These are phyloP conservation scores for Drosophila jambulina DNA, from an alignment of 1,140 invertebrate species.

Conservation along the genomic window DNA sequence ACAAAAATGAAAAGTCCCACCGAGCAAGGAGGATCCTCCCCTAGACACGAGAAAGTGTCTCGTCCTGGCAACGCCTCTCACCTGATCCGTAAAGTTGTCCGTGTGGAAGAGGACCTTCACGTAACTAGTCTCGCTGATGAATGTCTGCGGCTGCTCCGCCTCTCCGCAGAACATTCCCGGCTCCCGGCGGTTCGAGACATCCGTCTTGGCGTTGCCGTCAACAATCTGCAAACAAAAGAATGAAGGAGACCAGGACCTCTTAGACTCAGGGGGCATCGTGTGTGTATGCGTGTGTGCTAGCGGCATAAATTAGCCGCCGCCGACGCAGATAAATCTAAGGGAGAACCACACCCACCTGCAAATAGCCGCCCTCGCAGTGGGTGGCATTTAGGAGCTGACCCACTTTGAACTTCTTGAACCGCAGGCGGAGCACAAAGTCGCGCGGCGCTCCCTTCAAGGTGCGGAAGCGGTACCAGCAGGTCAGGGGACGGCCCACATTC, in stretches of 20 bases:
- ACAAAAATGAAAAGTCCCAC: slow-evolving; percentile 45
- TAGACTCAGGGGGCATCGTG: slow-evolving; percentile 41
- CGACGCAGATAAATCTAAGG: slow-evolving; percentile 64
- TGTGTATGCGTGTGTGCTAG: slow-evolving; percentile 59
- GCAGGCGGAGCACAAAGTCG: slow-evolving; percentile 94
- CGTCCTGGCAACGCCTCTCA: slow-evolving; percentile 86
- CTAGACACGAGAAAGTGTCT: slow-evolving; percentile 14
- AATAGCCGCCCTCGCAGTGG: slow-evolving; percentile 92
- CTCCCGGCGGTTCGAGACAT: slow-evolving; percentile 93
- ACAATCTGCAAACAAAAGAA: slow-evolving; percentile 88
- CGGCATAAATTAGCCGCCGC: slow-evolving; percentile 72
- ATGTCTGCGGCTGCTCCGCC: slow-evolving; percentile 96
- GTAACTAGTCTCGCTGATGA: slow-evolving; percentile 96
- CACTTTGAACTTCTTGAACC: slow-evolving; percentile 97
- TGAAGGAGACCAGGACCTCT: slow-evolving; percentile 18
- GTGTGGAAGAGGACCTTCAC: slow-evolving; percentile 95
- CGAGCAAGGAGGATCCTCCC: slow-evolving; percentile 23
- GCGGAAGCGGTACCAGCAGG: slow-evolving; percentile 95
- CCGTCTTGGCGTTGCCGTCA: slow-evolving; percentile 94
- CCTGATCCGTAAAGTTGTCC: slow-evolving; percentile 96
- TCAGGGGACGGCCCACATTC: slow-evolving; percentile 92
- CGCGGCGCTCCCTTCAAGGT: slow-evolving; percentile 92
- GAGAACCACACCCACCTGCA: slow-evolving; percentile 89
- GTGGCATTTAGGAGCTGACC: slow-evolving; percentile 94
- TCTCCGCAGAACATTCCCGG: slow-evolving; percentile 96